Percentiles rank a stretch among this genome's conserved stretches.
Evolutionary conservation across 2,113 vertebrate genomes (phyloP).

Genomic region (Vidua chalybeata): DNA sequence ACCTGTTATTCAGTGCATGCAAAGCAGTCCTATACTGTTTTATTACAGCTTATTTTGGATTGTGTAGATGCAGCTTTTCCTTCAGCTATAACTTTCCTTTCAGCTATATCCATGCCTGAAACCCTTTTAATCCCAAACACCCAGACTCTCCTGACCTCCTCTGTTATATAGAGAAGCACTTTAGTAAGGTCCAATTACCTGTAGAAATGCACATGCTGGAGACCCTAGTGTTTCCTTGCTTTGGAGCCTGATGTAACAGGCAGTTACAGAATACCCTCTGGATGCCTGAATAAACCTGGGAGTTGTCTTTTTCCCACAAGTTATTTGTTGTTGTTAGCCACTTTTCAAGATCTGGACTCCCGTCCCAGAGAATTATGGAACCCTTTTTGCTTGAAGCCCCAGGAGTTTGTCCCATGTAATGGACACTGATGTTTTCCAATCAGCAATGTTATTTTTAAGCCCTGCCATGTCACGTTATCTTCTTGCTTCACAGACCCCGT

Average conservation of each 20-base stretch:
- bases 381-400: background rate
- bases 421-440: background rate
- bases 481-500: background rate
- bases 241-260: background rate
- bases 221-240: background rate
- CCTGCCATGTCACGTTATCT: constrained; percentile 22
- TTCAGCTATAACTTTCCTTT: background rate
- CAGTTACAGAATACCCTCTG: background rate
- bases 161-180: background rate
- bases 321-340: background rate
- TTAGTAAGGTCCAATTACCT: background rate
- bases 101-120: background rate
- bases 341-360: background rate
- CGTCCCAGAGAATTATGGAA: background rate
- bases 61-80: background rate
- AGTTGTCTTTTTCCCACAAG: background rate
- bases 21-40: background rate
- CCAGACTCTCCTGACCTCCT: background rate
- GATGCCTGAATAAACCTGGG: background rate
- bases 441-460: constrained; percentile 47
- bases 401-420: background rate
- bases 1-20: background rate
- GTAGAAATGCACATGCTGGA: background rate
- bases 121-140: background rate
- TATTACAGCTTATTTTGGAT: background rate